Evolutionary conservation across 2,797 vertebrate genomes (phyloP).

Genomic region (Antennarius maculatus): DNA sequence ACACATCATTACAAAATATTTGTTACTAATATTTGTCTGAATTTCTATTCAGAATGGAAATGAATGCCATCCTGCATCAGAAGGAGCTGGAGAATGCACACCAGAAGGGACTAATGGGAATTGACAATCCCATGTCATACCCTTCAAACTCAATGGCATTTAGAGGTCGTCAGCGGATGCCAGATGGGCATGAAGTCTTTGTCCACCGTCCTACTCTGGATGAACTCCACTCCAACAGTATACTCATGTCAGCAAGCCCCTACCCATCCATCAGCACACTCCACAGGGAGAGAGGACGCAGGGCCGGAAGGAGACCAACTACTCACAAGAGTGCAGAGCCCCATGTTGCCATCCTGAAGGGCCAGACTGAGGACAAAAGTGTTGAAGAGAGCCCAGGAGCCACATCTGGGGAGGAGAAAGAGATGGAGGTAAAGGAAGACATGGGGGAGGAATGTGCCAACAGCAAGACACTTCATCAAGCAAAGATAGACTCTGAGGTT

Average conservation of each 20-base stretch:
- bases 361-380: constrained; percentile 83
- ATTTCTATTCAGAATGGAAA: constrained; percentile 87
- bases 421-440: constrained; percentile 83
- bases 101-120: constrained; percentile 86
- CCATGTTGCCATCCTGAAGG: constrained; percentile 75
- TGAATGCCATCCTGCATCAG: constrained; percentile 94
- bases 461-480: constrained; percentile 79
- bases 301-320: constrained; percentile 81
- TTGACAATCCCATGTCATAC: constrained; percentile 87
- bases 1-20: not conserved
- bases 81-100: constrained; percentile 93
- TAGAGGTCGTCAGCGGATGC: constrained; percentile 84
- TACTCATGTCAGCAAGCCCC: constrained; percentile 86
- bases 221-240: constrained; percentile 86
- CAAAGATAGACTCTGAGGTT: constrained; percentile 81
- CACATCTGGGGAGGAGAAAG: constrained; percentile 85
- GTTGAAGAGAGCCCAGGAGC: constrained; percentile 76
- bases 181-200: constrained; percentile 87
- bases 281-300: constrained; percentile 88
- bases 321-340: constrained; percentile 84
- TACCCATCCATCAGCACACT: constrained; percentile 86
- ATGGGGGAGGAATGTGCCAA: constrained; percentile 74
- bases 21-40: constrained; percentile 16
- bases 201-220: constrained; percentile 86
- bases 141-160: constrained; percentile 82